These are phyloP conservation scores for Tragelaphus strepsiceros DNA, from an alignment of 2,113 vertebrate species.

Conservation along the genomic window DNA sequence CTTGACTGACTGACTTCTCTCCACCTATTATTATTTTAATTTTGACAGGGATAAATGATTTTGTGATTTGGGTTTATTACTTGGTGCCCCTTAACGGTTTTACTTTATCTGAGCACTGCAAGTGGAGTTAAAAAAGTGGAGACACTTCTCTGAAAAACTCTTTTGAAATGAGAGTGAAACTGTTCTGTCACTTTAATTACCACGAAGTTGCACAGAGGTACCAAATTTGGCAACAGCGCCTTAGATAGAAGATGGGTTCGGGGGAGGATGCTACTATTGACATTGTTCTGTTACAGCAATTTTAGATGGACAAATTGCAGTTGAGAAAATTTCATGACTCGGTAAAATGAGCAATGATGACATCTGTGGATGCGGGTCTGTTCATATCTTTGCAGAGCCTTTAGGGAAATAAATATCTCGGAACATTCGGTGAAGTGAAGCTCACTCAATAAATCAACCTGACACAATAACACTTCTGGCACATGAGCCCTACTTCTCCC, in stretches of 20 bases:
- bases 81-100: neutral
- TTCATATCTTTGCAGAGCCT: slow-evolving; percentile 99
- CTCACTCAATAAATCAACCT: slow-evolving; percentile 99
- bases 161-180: slow-evolving; percentile 27
- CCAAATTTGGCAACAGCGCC: slow-evolving; percentile 61
- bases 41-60: neutral
- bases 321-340: slow-evolving; percentile 99
- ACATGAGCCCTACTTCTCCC: slow-evolving; percentile 90
- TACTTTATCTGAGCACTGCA: neutral
- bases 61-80: neutral
- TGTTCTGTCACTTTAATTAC: slow-evolving; percentile 69
- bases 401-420: slow-evolving; percentile 99
- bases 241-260: slow-evolving; percentile 61
- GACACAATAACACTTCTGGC: slow-evolving; percentile 99
- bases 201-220: slow-evolving; percentile 65
- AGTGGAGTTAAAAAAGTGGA: neutral
- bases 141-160: slow-evolving; percentile 43
- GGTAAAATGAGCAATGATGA: slow-evolving; percentile 99
- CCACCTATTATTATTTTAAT: neutral
- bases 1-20: neutral
- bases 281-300: slow-evolving; percentile 87
- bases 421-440: slow-evolving; percentile 99
- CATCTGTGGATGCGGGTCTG: slow-evolving; percentile 99
- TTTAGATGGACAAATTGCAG: slow-evolving; percentile 90
- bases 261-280: slow-evolving; percentile 90